Base-by-base conservation (phyloP, 2,888 invertebrate species). In the Leptinotarsa haldemani region DNA sequence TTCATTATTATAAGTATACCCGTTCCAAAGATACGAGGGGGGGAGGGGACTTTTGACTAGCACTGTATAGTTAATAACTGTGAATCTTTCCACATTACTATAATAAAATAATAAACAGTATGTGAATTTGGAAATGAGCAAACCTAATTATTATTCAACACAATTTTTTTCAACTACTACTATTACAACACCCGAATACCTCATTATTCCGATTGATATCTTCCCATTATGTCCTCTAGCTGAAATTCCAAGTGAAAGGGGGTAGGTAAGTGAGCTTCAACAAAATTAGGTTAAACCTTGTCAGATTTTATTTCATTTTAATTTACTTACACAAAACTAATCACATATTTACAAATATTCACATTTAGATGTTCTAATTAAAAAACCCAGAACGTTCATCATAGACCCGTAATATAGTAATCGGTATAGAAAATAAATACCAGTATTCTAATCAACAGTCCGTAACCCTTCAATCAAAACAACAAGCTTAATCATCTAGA, bases 261-360 rank as follows among this genome's bases (percentile, higher is more conserved):
- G 40, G 40, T 40, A 40, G 9, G 40, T 40, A 68, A 68, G 18
- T 20, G 1, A 56, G 18, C 20, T 48, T 52, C 56, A 46, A 56
- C 40, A 56, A 69, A 47, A 71, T 77, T 74, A 73, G 74, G 76
- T 74, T 85, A 85, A 86, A 86, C 82, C 86, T 85, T 80, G 81
- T 84, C 84, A 86, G 85, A 85, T 86, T 86, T 86, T 86, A 86
- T 86, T 83, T 83, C 68, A 75, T 79, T 78, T 74, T 80, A 85
- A 86, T 85, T 85, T 86, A 85, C 86, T 82, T 86, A 87, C 86
- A 87, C 86, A 87, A 85, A 85, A 84, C 86, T 86, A 86, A 84
- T 86, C 85, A 85, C 84, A 86, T 86, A 87, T 87, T 87, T 87
- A 87, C 87, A 87, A 85, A 84, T 87, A 86, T 87, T 86, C 87